These are phyloP conservation scores for Aphis craccivora DNA, from an alignment of 1,140 invertebrate genomes.

Conservation along the genomic window DNA sequence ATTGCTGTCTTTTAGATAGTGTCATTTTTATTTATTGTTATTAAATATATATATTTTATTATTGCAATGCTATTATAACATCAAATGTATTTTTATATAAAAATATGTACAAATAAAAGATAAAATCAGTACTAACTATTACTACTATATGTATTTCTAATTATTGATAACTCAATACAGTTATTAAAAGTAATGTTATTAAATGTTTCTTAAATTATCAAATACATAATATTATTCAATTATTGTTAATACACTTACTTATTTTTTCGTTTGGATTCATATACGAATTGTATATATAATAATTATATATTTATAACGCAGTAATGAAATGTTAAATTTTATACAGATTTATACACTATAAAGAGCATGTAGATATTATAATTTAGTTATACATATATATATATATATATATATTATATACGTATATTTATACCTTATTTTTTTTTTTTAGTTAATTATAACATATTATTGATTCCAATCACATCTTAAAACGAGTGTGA, in stretches of 20 bases:
- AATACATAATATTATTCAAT: too few species aligned
- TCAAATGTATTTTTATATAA: too few species aligned
- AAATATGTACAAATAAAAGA: too few species aligned
- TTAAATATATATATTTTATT: background rate
- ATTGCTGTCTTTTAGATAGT: background rate
- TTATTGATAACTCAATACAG: too few species aligned
- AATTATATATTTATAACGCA: background rate
- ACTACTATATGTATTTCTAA: too few species aligned
- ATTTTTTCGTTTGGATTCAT: background rate
- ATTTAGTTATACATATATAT: too few species aligned
- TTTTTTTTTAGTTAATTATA: background rate
- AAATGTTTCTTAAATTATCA: too few species aligned
- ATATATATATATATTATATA: background rate
- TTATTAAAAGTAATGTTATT: too few species aligned
- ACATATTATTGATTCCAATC: background rate
- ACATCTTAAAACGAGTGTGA: background rate
- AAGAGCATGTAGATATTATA: background rate
- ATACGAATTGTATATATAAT: background rate
- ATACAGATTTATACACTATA: background rate
- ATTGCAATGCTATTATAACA: too few species aligned
- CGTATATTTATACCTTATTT: too few species aligned
- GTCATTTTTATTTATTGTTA: background rate
- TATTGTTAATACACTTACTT: background rate
- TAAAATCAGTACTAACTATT: too few species aligned
- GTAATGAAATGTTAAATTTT: background rate